Percentiles rank a stretch among this genome's conserved stretches.
Evolutionary conservation across 2,888 invertebrate species (phyloP).

Genomic region (Macrosoma leucophasiata): DNA sequence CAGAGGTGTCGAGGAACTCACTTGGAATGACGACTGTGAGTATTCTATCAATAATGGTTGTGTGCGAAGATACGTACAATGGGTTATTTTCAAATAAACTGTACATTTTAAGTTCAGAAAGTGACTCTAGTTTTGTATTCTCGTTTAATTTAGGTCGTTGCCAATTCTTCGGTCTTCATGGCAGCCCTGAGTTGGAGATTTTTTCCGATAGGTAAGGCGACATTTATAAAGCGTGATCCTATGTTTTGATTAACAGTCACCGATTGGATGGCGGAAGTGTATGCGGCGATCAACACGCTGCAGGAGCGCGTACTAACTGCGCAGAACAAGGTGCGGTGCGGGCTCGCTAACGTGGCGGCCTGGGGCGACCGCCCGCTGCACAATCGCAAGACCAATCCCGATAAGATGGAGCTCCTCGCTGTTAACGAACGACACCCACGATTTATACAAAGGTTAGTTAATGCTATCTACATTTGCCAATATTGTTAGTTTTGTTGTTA

Average conservation of each 20-base stretch:
- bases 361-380: conserved; percentile 88
- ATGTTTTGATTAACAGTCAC: conserved; percentile 57
- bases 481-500: too few relatives aligned
- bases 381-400: conserved; percentile 76
- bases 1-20: conserved; percentile 80
- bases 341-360: conserved; percentile 73
- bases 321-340: conserved; percentile 78
- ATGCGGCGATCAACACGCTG: conserved; percentile 80
- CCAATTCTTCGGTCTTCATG: too few relatives aligned
- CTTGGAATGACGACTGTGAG: conserved; percentile 89
- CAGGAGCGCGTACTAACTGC: conserved; percentile 81
- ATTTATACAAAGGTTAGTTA: conserved; percentile 61
- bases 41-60: conserved; percentile 9
- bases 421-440: conserved; percentile 73
- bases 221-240: background rate
- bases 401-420: conserved; percentile 69
- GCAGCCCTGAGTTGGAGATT: too few relatives aligned
- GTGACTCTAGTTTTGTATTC: too few relatives aligned
- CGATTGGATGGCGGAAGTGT: conserved; percentile 81
- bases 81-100: background rate
- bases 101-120: too few relatives aligned
- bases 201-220: background rate
- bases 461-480: background rate
- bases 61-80: background rate
- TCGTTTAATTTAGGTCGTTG: too few relatives aligned